These are phyloP conservation scores for Metopia argyrocephala DNA, from an alignment of 2,888 invertebrate species.

Conservation along the genomic window DNA sequence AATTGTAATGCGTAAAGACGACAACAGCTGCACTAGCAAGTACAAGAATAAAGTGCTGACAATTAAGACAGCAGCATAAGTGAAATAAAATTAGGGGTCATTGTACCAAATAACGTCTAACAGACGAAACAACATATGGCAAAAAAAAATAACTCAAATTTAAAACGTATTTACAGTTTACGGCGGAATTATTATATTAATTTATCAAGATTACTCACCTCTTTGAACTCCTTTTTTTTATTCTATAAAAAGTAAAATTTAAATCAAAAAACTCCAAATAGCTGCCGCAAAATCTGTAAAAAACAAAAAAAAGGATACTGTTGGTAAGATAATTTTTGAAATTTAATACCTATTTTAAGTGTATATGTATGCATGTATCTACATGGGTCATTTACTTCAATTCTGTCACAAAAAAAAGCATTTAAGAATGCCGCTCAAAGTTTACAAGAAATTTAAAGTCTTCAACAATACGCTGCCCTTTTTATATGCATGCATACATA, in stretches of 20 bases:
- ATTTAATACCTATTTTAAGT: background rate
- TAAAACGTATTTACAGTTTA: background rate
- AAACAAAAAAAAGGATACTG: slow-evolving; percentile 5
- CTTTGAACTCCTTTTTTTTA: slow-evolving; percentile 56
- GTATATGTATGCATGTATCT: background rate
- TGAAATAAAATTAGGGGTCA: background rate
- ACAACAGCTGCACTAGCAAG: slow-evolving; percentile 24
- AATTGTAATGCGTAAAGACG: background rate
- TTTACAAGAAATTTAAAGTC: no score
- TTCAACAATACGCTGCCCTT: no score
- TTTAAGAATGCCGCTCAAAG: no score
- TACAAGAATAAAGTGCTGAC: background rate
- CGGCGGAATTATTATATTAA: no score
- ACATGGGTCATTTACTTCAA: no score
- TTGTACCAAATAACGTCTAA: background rate
- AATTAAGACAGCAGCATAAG: background rate
- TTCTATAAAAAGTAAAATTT: slow-evolving; percentile 49
- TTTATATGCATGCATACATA: background rate
- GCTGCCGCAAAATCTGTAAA: slow-evolving; percentile 57
- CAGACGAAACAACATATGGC: background rate
- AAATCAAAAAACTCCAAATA: no score
- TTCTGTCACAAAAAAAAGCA: no score
- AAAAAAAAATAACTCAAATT: background rate
- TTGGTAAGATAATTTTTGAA: background rate
- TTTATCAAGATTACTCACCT: slow-evolving; percentile 36